phyloP scores from a whole-genome alignment of 1,140 invertebrate genomes.

The Bombus impatiens region DNA sequence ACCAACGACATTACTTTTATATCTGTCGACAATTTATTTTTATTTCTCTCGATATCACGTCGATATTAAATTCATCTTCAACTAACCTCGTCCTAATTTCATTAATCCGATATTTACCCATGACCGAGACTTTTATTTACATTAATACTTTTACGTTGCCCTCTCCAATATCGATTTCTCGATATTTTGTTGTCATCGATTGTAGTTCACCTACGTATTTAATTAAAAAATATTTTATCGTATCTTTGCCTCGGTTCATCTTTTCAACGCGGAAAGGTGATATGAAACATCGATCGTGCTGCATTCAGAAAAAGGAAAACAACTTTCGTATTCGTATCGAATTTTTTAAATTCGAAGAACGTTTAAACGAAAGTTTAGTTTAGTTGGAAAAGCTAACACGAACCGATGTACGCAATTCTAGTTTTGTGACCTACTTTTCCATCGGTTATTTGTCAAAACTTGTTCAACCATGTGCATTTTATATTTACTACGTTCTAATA shows the following conservation, averaged over 20 bases:
- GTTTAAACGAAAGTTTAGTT: not conserved
- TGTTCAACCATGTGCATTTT: not conserved
- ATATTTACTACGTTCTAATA: slow-evolving; percentile 30
- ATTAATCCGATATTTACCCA: not conserved
- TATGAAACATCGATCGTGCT: no score
- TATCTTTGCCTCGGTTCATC: no score
- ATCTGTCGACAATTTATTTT: not conserved
- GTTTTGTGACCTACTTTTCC: slow-evolving; percentile 6
- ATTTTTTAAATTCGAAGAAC: not conserved
- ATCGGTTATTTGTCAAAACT: not conserved
- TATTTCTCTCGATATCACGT: not conserved
- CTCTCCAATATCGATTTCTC: not conserved
- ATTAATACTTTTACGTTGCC: not conserved
- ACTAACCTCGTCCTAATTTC: not conserved
- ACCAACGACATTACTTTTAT: no score
- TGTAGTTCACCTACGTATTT: not conserved
- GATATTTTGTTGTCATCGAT: not conserved
- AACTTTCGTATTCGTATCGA: not conserved
- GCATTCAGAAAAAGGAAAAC: not conserved
- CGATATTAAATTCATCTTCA: slow-evolving; percentile 10
- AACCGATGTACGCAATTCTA: not conserved
- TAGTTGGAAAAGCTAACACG: not conserved
- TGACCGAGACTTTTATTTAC: not conserved
- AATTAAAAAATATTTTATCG: not conserved
- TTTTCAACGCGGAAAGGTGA: not conserved